Base-by-base conservation (phyloP, 2,113 vertebrate genomes). In the Oostethus manadensis region DNA sequence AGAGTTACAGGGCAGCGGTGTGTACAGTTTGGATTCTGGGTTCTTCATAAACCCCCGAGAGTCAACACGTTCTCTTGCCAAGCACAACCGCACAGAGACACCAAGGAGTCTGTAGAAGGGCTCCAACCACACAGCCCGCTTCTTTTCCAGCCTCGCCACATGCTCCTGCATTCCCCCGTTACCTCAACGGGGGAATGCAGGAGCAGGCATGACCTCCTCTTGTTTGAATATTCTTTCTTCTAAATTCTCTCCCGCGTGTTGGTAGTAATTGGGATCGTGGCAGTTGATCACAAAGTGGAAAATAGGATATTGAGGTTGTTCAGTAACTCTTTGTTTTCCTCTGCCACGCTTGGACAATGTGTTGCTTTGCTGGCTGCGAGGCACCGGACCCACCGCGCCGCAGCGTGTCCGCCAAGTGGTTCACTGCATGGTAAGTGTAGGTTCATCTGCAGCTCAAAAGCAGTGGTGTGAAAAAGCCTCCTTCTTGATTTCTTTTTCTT, bases 101-200 rank as follows among this genome's bases (percentile, higher is more conserved):
- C 74, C 80, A 68, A 62, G 73, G 73, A 88, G 83, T 88, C 83
- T 84, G 78, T 73, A 64, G 70, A 83, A 77, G 80, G 79, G 66
- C 74, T 77, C 29, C 56, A 76, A 86, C 83, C 84, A 84, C 83
- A 86, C 63, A 33, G 55, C 64, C 64, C 58, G 62, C 77, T 80
- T 55, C 49, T 71, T 79, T 74, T 83, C 76, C 76, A 81, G 55
- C 71, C 70, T 65, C 49, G 68, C 64, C 62, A 64, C 57, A 58
- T 49, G 47, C 64, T 26, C 23, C 45, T n/a, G n/a, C n/a, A n/a
- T n/a, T n/a, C n/a, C n/a, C n/a, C n/a, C n/a, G n/a, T n/a, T n/a
- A n/a, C n/a, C n/a, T n/a, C n/a, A 62, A 59, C 57, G 57, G 23
- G 54, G 61, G 58, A 73, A 74, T 46, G 58, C 15, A n/a, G 76